Percentiles rank a stretch among this genome's conserved stretches.
phyloP scores from a whole-genome alignment of 1,140 invertebrate species.

The Solenopsis invicta region DNA sequence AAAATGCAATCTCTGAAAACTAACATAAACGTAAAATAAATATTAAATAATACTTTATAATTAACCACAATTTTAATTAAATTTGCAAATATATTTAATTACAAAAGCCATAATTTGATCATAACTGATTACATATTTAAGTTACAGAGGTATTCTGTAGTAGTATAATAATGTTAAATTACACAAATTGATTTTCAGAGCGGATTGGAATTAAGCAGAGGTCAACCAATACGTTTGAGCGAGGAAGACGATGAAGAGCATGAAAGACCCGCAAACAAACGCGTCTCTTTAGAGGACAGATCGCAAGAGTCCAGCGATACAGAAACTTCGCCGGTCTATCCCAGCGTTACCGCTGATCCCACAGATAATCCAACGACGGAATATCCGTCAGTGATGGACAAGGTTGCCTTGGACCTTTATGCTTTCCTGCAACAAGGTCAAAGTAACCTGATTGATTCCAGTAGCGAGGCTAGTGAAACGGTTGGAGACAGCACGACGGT shows the following conservation, averaged over 20 bases:
- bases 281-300: conserved; percentile 52
- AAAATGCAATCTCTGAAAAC: neutral
- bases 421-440: conserved; percentile 91
- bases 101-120: neutral
- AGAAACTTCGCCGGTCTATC: conserved; percentile 44
- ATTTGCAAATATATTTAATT: neutral
- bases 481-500: conserved; percentile 81
- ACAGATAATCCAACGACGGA: conserved; percentile 89
- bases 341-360: conserved; percentile 79
- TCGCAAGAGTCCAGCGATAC: conserved; percentile 68
- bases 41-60: neutral
- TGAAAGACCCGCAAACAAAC: conserved; percentile 57
- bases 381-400: conserved; percentile 90
- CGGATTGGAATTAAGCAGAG: conserved; percentile 78
- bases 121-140: neutral
- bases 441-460: conserved; percentile 89
- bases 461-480: conserved; percentile 77
- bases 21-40: neutral
- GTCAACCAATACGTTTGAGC: conserved; percentile 70
- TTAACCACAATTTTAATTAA: conserved; percentile 1
- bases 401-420: conserved; percentile 93
- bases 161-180: neutral
- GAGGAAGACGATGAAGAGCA: conserved; percentile 75
- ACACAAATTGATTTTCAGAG: conserved; percentile 50
- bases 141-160: neutral